phyloP scores from a whole-genome alignment of 30 jellyfish, hydroid and myxozoan genomes.

The Hydractinia echinata region DNA sequence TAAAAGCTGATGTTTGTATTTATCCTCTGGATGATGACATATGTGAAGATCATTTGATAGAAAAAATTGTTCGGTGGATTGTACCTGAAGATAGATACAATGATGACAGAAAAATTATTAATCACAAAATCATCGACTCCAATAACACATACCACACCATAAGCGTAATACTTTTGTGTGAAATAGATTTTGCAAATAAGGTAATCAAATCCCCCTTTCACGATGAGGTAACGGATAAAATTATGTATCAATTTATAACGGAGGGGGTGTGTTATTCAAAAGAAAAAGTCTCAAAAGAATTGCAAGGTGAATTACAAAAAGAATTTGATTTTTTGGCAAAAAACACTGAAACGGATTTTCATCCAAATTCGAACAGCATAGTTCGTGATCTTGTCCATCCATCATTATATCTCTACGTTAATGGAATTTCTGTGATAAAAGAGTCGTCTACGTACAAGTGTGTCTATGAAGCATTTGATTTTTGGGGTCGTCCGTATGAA shows the following conservation, averaged over 20 bases:
- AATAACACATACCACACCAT: not conserved
- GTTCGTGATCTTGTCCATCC: constrained; percentile 80
- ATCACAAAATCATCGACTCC: not conserved
- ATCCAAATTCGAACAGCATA: constrained; percentile 67
- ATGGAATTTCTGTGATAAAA: constrained; percentile 39
- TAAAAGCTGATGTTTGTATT: not conserved
- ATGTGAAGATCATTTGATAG: not conserved
- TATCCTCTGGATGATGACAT: not conserved
- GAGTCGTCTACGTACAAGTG: constrained; percentile 5
- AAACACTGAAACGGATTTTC: constrained; percentile 53
- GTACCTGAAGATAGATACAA: constrained; percentile 8
- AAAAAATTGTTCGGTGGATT: constrained; percentile 12
- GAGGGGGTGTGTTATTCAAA: constrained; percentile 66
- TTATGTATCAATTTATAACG: constrained; percentile 37
- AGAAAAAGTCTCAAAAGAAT: constrained; percentile 33
- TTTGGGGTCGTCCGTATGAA: constrained; percentile 70
- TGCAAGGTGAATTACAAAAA: constrained; percentile 28
- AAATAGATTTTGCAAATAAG: constrained; percentile 20
- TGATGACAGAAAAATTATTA: not conserved
- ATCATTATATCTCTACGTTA: constrained; percentile 51
- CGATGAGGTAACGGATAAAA: constrained; percentile 41
- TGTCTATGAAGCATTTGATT: constrained; percentile 30
- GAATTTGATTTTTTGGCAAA: constrained; percentile 46
- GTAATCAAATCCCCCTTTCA: constrained; percentile 40
- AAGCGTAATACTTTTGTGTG: constrained; percentile 24